These are phyloP conservation scores for Microdon myrmicae DNA, from an alignment of 2,888 invertebrate species.

Conservation along the genomic window DNA sequence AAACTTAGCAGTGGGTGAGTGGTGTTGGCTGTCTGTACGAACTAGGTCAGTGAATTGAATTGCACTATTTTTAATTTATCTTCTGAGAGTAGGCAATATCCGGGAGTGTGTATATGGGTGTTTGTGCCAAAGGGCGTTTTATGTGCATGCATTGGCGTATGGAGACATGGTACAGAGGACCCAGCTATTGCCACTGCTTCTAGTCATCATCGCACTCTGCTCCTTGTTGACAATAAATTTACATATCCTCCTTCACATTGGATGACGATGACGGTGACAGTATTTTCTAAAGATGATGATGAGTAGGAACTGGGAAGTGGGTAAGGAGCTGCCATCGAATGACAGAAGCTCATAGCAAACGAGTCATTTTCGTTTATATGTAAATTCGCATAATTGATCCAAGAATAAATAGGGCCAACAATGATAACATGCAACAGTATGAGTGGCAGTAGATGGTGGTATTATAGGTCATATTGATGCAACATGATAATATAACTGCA, in stretches of 20 bases:
- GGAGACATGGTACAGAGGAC: conserved; percentile 17
- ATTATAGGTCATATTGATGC: conserved; percentile 30
- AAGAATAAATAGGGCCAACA: conserved; percentile 14
- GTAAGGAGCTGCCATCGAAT: not conserved
- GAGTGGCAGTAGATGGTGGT: conserved; percentile 15
- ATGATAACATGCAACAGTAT: conserved; percentile 4
- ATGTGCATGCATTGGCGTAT: conserved; percentile 33
- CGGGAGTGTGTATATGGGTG: conserved; percentile 11
- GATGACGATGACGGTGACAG: conserved; percentile 39
- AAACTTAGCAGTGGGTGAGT: conserved; percentile 5
- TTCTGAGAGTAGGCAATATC: conserved; percentile 42
- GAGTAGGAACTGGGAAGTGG: conserved; percentile 26
- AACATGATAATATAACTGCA: conserved; percentile 19
- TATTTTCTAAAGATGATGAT: conserved; percentile 28
- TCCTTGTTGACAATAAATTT: conserved; percentile 52
- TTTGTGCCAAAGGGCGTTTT: conserved; percentile 27
- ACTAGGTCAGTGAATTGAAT: conserved; percentile 52
- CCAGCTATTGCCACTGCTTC: conserved; percentile 7
- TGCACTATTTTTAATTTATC: conserved; percentile 53
- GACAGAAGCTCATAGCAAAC: conserved; percentile 14
- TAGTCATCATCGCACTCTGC: conserved; percentile 43
- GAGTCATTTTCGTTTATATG: conserved; percentile 45
- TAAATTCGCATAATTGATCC: conserved; percentile 50
- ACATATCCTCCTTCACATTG: conserved; percentile 48
- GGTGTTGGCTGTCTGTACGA: conserved; percentile 9